Conservation (phyloP, 2,797 vertebrate species). For the Molossus alvarezi region DNA sequence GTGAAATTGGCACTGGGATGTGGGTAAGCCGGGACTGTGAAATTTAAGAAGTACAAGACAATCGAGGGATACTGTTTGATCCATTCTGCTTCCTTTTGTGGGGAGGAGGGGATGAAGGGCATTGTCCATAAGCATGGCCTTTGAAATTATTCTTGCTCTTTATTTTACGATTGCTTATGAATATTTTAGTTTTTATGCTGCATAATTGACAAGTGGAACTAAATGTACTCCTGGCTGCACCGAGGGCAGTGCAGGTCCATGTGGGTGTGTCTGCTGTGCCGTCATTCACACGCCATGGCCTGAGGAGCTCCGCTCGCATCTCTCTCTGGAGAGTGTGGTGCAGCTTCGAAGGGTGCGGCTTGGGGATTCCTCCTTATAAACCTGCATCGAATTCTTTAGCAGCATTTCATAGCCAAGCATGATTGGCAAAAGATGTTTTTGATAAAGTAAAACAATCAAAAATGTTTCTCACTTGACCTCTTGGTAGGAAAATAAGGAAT, state of each 20-base stretch:
- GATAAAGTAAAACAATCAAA: conserved; percentile 5
- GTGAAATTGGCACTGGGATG: not conserved
- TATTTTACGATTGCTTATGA: conserved; percentile 56
- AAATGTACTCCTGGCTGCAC: conserved; percentile 45
- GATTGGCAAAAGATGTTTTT: not conserved
- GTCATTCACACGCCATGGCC: not conserved
- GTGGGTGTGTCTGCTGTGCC: too few species aligned
- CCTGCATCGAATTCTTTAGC: not conserved
- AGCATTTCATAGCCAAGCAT: not conserved
- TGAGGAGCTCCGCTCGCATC: conserved; percentile 2
- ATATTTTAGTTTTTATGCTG: conserved; percentile 71
- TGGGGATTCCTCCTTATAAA: not conserved
- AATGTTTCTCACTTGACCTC: not conserved
- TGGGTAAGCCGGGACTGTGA: not conserved
- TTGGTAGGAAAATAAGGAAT: not conserved
- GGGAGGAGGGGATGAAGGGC: not conserved
- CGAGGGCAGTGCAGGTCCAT: not conserved
- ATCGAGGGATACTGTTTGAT: not conserved
- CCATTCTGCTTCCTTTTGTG: not conserved
- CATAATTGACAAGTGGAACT: conserved; percentile 62
- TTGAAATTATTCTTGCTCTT: conserved; percentile 35
- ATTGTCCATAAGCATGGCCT: not conserved
- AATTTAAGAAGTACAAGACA: not conserved
- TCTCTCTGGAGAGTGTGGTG: not conserved
- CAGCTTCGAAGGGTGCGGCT: not conserved